Base-by-base conservation (phyloP, 2,888 invertebrate genomes). In the Dynastes hyllus region DNA sequence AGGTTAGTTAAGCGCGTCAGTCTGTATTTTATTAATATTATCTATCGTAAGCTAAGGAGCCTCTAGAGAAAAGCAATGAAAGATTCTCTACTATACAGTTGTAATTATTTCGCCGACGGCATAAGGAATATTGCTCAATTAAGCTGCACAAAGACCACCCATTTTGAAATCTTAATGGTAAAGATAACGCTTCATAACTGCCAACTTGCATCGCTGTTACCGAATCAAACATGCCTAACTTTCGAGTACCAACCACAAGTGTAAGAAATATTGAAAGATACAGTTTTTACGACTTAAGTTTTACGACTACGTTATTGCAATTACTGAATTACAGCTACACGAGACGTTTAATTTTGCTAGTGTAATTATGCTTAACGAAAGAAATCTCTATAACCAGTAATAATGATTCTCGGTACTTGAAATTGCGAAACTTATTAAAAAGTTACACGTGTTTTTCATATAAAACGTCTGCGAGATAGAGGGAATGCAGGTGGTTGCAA, bases 61-160 rank as follows among this genome's bases (percentile, higher is more conserved):
- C 40, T 32, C 58, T 45, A 3, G 51, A 58, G 37, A 58, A 37
- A 73, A 40, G 9, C 55, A 58, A 22, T 58, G 37, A 37, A 73
- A 37, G 73, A 73, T 73, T 73, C 73, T 73, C 61, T 58, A 73
- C 58, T 27, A 37, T 58, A 73, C 73, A 22, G 73, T 40, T 73
- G 58, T 73, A 73, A 73, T 73, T 73, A 73, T 73, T 73, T 58
- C 40, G 73, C 73, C 73, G 73, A 58, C 73, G 73, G 73, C 73
- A 58, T 27, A 58, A 58, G 58, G 58, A 73, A 58, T 73, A 73
- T 73, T 73, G 58, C 73, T 73, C 73, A 58, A 73, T 73, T 73
- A 73, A 58, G 37, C 55, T 58, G 51, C 22, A 73, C 73, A 73
- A 73, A 73, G 73, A 73, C 73, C 73, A 73, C 73, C 73, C 73